phyloP scores from a whole-genome alignment of 2,113 vertebrate genomes.

The Cinclus mexicanus region DNA sequence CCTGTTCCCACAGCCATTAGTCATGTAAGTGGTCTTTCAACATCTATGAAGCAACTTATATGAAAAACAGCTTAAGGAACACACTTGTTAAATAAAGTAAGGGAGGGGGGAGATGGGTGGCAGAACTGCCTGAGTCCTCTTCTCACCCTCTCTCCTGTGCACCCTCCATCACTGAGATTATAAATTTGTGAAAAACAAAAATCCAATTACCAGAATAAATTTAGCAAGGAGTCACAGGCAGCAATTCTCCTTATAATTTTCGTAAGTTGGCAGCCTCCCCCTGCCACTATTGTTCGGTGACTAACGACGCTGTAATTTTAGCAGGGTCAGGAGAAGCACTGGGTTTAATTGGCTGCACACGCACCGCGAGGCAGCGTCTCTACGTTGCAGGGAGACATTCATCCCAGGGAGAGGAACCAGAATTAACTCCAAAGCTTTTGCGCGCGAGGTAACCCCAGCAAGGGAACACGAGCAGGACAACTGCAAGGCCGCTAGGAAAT shows the following conservation, averaged over 20 bases:
- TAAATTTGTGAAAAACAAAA: background rate
- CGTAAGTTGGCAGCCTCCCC: background rate
- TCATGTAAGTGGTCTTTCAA: constrained; percentile 25
- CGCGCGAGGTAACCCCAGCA: background rate
- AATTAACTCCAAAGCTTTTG: background rate
- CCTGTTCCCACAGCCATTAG: background rate
- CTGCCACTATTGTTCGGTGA: background rate
- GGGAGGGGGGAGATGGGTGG: rapidly evolving
- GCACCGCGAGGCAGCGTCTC: rapidly evolving
- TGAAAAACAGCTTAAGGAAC: background rate
- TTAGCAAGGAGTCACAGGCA: background rate
- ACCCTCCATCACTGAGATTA: background rate
- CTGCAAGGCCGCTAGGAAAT: background rate
- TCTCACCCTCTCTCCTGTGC: background rate
- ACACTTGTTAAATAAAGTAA: background rate
- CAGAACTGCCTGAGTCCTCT: background rate
- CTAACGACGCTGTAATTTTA: constrained; percentile 31
- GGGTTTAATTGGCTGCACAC: constrained; percentile 43
- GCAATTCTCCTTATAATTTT: background rate
- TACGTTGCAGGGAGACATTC: background rate
- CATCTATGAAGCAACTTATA: background rate
- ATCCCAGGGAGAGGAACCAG: background rate
- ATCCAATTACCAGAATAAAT: background rate
- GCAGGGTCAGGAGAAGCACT: constrained; percentile 19
- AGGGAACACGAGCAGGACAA: background rate